Evolutionary conservation across 53 echinoderm and acorn worm species (phyloP), one percentile per base, ranked within the genome.

Genomic region (Apostichopus leukothele): DNA sequence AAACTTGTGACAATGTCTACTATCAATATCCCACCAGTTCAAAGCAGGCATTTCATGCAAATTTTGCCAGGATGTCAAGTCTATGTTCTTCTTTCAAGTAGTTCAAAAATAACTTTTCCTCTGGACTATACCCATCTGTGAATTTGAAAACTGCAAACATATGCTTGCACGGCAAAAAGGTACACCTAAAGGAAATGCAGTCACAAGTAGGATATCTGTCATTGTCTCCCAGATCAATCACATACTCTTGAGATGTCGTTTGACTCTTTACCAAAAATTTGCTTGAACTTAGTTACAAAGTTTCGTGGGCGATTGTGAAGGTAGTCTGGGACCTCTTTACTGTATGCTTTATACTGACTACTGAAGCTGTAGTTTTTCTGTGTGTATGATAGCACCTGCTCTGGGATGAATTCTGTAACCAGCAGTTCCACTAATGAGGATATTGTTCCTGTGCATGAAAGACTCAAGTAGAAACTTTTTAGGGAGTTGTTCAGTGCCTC

Each of bases 81-180:
- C 39, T 39, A 39, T 0, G 0, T 39, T 39, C 39, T 39, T 39
- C 39, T 23, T 23, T 23, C 2, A 39, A 39, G 39, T 39, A 39
- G 39, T 39, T 39, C 39, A 39, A 39, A 39, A 39, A 39, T 39
- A 39, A 39, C 2, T 39, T 39, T 39, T 39, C 3, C 39, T 39
- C 39, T 39, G 39, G 39, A 39, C 27, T 27, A 1, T 27, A 0
- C 27, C 27, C 1, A 23, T 21, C 77, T 25, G 77, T 76, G 14
- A 25, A 5, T 14, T 9, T 39, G 20, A 76, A 26, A 39, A 76
- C 27, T 14, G 77, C 77, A 76, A 76, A 76, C 51, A 76, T 76
- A 14, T 76, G 77, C 77, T 76, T 76, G 9, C 77, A 76, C 27
- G 77, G 77, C 77, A 76, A 6, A 76, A 76, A 76, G 1, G 39